phyloP scores from a whole-genome alignment of 2,888 invertebrate species.

The Hemaris fuciformis region DNA sequence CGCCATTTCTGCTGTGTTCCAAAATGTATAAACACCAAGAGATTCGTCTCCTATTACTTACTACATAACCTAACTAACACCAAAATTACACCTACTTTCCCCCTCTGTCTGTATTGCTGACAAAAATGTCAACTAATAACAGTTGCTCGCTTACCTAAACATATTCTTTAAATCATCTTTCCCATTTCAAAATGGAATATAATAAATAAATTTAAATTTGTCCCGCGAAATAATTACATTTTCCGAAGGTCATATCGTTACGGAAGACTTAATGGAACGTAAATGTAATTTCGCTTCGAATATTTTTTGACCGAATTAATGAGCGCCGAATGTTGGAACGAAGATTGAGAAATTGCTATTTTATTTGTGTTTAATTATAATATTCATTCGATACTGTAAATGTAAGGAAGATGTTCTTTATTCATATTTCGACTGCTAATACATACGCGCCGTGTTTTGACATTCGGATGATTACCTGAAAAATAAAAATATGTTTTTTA shows the following conservation, averaged over 20 bases:
- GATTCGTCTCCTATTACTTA: too few species aligned
- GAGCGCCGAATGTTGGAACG: constrained; percentile 2
- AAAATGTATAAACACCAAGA: too few species aligned
- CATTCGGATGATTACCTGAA: too few species aligned
- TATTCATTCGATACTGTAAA: background rate
- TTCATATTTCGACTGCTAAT: background rate
- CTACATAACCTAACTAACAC: too few species aligned
- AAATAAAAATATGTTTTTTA: too few species aligned
- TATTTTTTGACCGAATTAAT: constrained; percentile 14
- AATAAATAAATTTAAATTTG: background rate
- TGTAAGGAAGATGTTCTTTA: background rate
- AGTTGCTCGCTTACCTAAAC: too few species aligned
- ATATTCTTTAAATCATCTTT: too few species aligned
- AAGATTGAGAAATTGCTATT: background rate
- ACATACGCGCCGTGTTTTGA: background rate
- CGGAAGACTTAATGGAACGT: constrained; percentile 12
- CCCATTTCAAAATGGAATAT: background rate
- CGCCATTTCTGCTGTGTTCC: too few species aligned
- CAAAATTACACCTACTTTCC: too few species aligned
- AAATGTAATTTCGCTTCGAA: constrained; percentile 18
- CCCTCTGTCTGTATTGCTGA: too few species aligned
- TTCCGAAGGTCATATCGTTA: constrained; percentile 13
- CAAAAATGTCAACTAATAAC: too few species aligned
- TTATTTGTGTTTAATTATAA: constrained; percentile 8
- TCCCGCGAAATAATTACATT: constrained; percentile 18